Percentiles rank a stretch among this genome's conserved stretches.
phyloP scores from a whole-genome alignment of 2,797 vertebrate species.

The Danio aesculapii region DNA sequence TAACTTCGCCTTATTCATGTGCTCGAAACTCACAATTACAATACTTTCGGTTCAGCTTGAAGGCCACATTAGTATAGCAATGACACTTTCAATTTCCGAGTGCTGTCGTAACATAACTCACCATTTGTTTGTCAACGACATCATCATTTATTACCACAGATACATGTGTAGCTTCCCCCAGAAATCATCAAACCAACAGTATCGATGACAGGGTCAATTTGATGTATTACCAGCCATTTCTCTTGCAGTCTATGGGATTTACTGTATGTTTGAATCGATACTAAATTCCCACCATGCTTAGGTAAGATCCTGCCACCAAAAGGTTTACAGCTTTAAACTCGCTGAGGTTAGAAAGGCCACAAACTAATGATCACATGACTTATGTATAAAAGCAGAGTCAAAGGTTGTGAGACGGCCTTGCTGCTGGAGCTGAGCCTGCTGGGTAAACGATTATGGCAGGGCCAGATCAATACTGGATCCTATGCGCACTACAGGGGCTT shows the following conservation, averaged over 20 bases:
- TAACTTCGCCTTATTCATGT: not conserved
- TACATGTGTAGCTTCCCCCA: not conserved
- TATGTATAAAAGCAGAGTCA: slow-evolving; percentile 69
- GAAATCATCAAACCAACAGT: not conserved
- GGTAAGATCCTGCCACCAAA: slow-evolving; percentile 27
- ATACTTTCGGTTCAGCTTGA: not conserved
- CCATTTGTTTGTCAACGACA: not conserved
- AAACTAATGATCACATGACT: slow-evolving; percentile 67
- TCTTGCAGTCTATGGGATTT: not conserved
- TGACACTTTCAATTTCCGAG: not conserved
- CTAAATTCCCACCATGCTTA: not conserved
- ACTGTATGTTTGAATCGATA: slow-evolving; percentile 15
- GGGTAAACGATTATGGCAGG: slow-evolving; percentile 68
- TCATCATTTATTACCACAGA: slow-evolving; percentile 3
- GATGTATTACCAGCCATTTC: not conserved
- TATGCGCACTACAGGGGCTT: slow-evolving; percentile 19
- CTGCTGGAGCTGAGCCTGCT: slow-evolving; percentile 66
- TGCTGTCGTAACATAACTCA: not conserved
- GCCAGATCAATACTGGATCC: slow-evolving; percentile 72
- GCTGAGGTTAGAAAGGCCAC: slow-evolving; percentile 49
- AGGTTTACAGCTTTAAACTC: slow-evolving; percentile 41
- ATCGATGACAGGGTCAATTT: not conserved
- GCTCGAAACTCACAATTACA: not conserved
- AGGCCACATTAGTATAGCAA: not conserved
- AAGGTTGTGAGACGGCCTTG: slow-evolving; percentile 69